These are phyloP conservation scores for Thalpophila matura DNA, from an alignment of 2,888 invertebrate genomes.

Conservation along the genomic window DNA sequence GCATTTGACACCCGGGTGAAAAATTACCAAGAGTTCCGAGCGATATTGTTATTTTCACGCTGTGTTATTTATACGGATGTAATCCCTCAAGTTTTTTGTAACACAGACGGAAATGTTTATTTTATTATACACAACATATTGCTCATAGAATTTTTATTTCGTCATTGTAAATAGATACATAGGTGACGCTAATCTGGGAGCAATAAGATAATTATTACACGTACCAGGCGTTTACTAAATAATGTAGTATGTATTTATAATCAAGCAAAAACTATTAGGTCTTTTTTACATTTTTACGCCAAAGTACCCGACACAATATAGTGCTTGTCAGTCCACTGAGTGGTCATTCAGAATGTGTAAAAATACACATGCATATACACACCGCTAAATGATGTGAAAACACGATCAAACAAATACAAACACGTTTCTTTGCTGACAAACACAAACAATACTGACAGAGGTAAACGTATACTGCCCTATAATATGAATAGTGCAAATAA, in stretches of 20 bases:
- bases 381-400: conserved; percentile 19
- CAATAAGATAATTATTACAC: background rate
- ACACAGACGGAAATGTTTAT: conserved; percentile 51
- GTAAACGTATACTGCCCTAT: conserved; percentile 30
- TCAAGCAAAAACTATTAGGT: background rate
- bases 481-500: conserved; percentile 50
- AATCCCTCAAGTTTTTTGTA: conserved; percentile 61
- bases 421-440: conserved; percentile 31
- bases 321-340: background rate
- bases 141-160: conserved; percentile 14
- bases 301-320: background rate
- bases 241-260: no score
- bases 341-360: conserved; percentile 3
- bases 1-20: conserved; percentile 85
- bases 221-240: background rate
- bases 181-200: background rate
- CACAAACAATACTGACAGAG: conserved; percentile 45
- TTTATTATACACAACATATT: conserved; percentile 46
- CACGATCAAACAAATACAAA: conserved; percentile 30
- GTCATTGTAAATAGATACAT: background rate
- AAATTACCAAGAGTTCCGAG: conserved; percentile 79
- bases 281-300: background rate
- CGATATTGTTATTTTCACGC: conserved; percentile 80
- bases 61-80: conserved; percentile 70
- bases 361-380: conserved; percentile 13